Evolutionary conservation across 2,888 invertebrate species (phyloP).

Genomic region (Exocentrus adspersus): DNA sequence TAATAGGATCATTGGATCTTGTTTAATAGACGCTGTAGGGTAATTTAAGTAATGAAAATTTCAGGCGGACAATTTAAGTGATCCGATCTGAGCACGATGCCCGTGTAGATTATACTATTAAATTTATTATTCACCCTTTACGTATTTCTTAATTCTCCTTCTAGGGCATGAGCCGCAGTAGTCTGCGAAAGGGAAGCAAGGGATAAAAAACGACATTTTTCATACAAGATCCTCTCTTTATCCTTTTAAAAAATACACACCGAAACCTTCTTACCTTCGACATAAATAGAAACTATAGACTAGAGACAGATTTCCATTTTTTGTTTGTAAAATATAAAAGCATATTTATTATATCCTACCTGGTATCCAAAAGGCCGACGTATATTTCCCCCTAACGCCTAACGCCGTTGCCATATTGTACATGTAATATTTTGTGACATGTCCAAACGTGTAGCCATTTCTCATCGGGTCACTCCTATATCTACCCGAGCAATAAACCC

Average conservation of each 20-base stretch:
- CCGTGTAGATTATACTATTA: no score
- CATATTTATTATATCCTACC: conserved; percentile 40
- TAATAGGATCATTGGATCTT: no score
- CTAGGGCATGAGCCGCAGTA: background rate
- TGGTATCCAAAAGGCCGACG: conserved; percentile 33
- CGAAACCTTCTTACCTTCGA: conserved; percentile 12
- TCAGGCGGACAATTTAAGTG: no score
- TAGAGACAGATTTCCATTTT: conserved; percentile 29
- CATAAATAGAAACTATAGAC: conserved; percentile 24
- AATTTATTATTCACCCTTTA: background rate
- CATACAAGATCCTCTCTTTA: conserved; percentile 13
- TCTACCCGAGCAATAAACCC: conserved; percentile 47
- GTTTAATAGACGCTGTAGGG: no score
- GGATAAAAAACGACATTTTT: conserved; percentile 10
- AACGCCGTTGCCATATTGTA: conserved; percentile 52
- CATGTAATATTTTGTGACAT: conserved; percentile 56
- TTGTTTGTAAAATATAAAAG: conserved; percentile 39
- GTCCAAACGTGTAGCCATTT: conserved; percentile 54
- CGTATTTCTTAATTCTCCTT: background rate
- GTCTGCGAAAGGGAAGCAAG: background rate
- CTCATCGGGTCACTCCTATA: conserved; percentile 53
- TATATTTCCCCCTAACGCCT: conserved; percentile 36
- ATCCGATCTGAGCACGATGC: no score
- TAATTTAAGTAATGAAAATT: no score
- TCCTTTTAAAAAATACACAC: conserved; percentile 17